Conservation (phyloP, 2,888 invertebrate species). For the Latrodectus hesperus region DNA sequence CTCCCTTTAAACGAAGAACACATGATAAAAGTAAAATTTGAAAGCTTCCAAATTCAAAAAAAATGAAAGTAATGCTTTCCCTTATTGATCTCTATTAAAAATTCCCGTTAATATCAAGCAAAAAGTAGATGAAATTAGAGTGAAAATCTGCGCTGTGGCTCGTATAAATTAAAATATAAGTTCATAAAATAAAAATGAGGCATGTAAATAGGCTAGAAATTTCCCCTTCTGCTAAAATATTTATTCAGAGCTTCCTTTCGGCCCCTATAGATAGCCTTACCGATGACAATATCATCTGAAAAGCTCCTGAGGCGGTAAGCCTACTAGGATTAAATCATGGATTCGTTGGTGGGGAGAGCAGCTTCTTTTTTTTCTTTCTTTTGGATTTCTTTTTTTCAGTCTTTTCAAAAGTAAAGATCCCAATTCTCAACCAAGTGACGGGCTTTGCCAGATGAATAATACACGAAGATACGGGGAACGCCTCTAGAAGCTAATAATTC, state of each 20-base stretch:
- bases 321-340: constrained; percentile 45
- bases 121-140: too few relatives aligned
- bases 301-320: constrained; percentile 26
- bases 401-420: constrained; percentile 38
- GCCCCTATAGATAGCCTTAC: background rate
- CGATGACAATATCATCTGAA: constrained; percentile 30
- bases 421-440: constrained; percentile 19
- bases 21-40: too few relatives aligned
- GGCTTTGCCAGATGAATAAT: constrained; percentile 44
- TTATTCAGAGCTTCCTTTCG: background rate
- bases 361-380: constrained; percentile 3
- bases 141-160: too few relatives aligned
- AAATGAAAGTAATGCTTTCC: too few relatives aligned
- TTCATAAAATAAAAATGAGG: too few relatives aligned
- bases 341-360: constrained; percentile 24
- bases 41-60: too few relatives aligned
- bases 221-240: constrained; percentile 32
- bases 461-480: constrained; percentile 31
- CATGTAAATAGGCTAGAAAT: too few relatives aligned
- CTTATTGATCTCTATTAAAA: too few relatives aligned
- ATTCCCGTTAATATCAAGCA: too few relatives aligned
- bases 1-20: too few relatives aligned
- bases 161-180: too few relatives aligned
- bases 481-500: constrained; percentile 20
- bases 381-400: constrained; percentile 7